Percentiles rank a stretch among this genome's conserved stretches.
Evolutionary conservation across 2,797 vertebrate genomes (phyloP).

Genomic region (Bradypodion ventrale): DNA sequence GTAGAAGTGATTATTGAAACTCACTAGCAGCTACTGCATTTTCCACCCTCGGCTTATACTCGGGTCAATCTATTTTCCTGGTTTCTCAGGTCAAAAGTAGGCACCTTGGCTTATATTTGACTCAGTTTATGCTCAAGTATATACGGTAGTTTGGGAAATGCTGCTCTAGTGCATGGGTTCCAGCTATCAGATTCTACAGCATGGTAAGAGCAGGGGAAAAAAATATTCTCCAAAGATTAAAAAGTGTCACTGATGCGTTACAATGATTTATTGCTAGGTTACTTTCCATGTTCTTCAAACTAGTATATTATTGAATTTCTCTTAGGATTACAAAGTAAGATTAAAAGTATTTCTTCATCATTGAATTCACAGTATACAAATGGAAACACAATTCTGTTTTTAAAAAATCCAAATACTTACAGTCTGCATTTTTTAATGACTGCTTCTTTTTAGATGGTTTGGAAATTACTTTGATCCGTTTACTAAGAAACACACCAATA

Average conservation of each 20-base stretch:
- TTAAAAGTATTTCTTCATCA: neutral
- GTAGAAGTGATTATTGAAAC: too few species aligned
- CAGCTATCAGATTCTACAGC: neutral
- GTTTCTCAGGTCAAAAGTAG: too few species aligned
- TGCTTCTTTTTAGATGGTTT: conserved; percentile 99
- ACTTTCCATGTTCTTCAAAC: neutral
- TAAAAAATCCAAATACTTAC: conserved; percentile 79
- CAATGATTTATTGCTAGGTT: neutral
- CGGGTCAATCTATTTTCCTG: too few species aligned
- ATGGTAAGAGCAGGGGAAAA: neutral
- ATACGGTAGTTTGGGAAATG: too few species aligned
- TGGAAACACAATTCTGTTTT: neutral
- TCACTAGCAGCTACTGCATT: too few species aligned
- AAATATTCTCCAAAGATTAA: neutral
- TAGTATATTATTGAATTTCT: neutral
- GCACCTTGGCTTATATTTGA: too few species aligned
- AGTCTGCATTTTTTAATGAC: conserved; percentile 97
- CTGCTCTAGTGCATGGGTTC: too few species aligned
- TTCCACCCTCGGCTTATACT: too few species aligned
- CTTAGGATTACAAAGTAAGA: neutral
- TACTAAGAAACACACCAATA: conserved; percentile 98
- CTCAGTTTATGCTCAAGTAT: too few species aligned
- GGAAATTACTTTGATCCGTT: conserved; percentile 99
- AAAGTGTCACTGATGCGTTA: neutral
- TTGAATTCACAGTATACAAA: neutral